Evolutionary conservation across 2,888 invertebrate species (phyloP), one percentile per base, ranked within the genome.

Genomic region (Cataglyphis albicans): DNA sequence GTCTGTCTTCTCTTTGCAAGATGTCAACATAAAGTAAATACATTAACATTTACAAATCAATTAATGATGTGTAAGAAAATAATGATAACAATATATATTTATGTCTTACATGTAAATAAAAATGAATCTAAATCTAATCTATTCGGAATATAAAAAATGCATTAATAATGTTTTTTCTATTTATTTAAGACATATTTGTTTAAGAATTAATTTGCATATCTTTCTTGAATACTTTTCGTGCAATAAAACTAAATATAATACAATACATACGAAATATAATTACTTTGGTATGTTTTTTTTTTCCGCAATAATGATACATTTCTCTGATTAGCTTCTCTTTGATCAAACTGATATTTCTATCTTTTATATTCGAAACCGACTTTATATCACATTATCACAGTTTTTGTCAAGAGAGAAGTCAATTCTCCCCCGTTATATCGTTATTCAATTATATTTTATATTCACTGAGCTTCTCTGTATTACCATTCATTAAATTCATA

Each of bases 391-490:
- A 48, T 29, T 63, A 74, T 52, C 35, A 5, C 41, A 67, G 55
- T 21, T 65, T 76, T 18, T 29, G 10, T 5, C 21, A 15, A 6
- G 9, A 57, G 44, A 70, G 7, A 78, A 78, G 21, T 52, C 21
- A 48, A 35, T 32, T 18, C 21, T 12, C 38, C 41, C 41, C 4
- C 25, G 72, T 4, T 7, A 59, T 41, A 78, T 78, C 38, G 29
- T 59, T 44, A 78, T 57, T 78, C 41, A 70, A 44, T 78, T 78
- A 67, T 38, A 65, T 68, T 76, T 76, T 57, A 76, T 57, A 59
- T 59, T 78, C 32, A 70, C 21, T 15, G 41, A 32, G 4, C 32
- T 57, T 78, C 70, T 38, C 70, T 38, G 10, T 21, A 32, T 29
- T 32, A 12, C 12, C 59, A 72, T 78, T 78, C 72, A 41, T 70